Base-by-base conservation (phyloP, 2,113 vertebrate species). In the Amphilophus citrinellus region DNA sequence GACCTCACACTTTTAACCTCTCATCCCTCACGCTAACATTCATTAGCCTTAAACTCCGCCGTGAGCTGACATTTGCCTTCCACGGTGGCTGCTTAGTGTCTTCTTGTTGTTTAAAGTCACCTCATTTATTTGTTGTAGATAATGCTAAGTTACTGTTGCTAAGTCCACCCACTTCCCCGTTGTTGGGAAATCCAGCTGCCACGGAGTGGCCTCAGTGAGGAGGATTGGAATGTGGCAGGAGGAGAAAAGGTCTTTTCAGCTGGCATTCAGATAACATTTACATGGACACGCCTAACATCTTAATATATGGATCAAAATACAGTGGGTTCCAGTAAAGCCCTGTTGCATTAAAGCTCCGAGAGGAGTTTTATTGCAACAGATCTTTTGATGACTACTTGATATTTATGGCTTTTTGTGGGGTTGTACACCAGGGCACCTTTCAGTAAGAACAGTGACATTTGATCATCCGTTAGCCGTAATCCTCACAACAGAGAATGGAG, bases 201-300 rank as follows among this genome's bases (percentile, higher is more conserved):
- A 76, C 35, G 32, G 87, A 62, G 61, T 79, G 82, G 88, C 91
- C 91, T 91, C 91, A 87, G 86, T 71, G 92, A 89, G 92, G 95
- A 94, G 92, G 90, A 88, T 86, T 91, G 91, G 91, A 95, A 93
- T 94, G 93, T 59, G 76, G 83, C 79, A 39, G 92, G 90, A 88
- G 87, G 68, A 96, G 94, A 96, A 95, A 95, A 93, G 91, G 79
- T 90, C 93, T 89, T 94, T 94, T 93, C 90, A 92, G 37, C 86
- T 75, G 86, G 60, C 77, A 79, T 84, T 90, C 62, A 66, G 87
- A 89, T 82, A 91, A 88, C 87, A 91, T 90, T 84, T 91, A 88
- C 80, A 87, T 77, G 84, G 76, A 92, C 87, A 39, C 50, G 84
- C 77, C 65, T 83, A 89, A 91, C 50, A 76, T 91, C 93, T 91